phyloP scores from a whole-genome alignment of 1,140 invertebrate genomes.

The Leguminivora glycinivorella region DNA sequence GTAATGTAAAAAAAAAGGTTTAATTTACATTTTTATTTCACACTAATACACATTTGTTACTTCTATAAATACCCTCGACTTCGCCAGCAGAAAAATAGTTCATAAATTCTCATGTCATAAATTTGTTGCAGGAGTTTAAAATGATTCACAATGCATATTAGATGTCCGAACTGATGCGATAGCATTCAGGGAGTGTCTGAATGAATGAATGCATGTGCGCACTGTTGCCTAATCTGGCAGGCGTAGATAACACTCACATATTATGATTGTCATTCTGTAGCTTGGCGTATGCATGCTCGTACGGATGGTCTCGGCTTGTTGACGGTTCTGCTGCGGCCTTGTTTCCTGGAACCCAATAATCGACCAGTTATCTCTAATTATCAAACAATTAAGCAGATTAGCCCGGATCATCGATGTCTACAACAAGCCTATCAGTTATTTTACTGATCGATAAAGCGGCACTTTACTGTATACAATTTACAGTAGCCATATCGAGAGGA shows the following conservation, averaged over 20 bases:
- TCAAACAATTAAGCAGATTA: slow-evolving; percentile 20
- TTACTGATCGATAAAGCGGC: slow-evolving; percentile 39
- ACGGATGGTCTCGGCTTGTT: slow-evolving; percentile 72
- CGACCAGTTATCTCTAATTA: slow-evolving; percentile 13
- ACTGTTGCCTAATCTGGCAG: background rate
- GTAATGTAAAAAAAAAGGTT: slow-evolving; percentile 33
- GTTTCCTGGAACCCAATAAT: slow-evolving; percentile 53
- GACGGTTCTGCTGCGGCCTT: slow-evolving; percentile 53
- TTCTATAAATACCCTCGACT: background rate
- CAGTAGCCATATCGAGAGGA: background rate
- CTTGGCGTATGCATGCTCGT: slow-evolving; percentile 76
- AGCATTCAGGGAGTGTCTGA: background rate
- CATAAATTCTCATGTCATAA: background rate
- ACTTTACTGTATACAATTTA: slow-evolving; percentile 39
- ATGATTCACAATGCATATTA: background rate
- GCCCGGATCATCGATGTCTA: slow-evolving; percentile 1
- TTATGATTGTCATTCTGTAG: slow-evolving; percentile 68
- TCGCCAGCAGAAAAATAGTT: slow-evolving; percentile 14
- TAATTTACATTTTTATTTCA: background rate
- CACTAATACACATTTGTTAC: background rate
- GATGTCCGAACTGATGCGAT: background rate
- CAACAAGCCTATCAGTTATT: slow-evolving; percentile 34
- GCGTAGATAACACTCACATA: slow-evolving; percentile 52
- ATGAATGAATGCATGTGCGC: background rate
- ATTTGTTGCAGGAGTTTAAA: background rate